Conservation (phyloP, 2,797 vertebrate species). For the Paramormyrops hopkinsi region DNA sequence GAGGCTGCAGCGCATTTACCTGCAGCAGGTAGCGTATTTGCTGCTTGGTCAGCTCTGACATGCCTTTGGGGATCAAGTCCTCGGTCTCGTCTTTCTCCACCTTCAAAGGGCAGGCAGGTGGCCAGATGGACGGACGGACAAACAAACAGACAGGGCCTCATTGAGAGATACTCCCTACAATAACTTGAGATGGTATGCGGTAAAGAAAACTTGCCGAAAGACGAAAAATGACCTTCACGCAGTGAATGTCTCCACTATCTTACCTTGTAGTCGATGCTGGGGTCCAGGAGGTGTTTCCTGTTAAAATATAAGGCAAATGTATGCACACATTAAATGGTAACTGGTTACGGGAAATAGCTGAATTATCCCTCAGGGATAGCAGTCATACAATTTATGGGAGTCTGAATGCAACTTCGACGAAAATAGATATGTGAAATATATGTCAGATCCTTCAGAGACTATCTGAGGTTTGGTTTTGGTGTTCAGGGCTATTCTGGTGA, state of each 20-base stretch:
- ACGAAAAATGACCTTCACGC: neutral
- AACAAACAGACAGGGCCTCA: neutral
- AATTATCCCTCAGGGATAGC: neutral
- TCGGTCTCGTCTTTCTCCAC: slow-evolving; percentile 73
- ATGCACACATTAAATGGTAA: neutral
- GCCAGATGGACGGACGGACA: neutral
- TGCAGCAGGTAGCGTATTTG: slow-evolving; percentile 94
- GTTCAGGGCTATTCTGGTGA: neutral
- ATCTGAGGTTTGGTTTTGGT: neutral
- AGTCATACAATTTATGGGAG: neutral
- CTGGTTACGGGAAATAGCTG: neutral
- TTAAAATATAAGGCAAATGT: neutral
- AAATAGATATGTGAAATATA: neutral
- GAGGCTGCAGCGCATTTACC: slow-evolving; percentile 53
- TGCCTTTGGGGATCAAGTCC: slow-evolving; percentile 81
- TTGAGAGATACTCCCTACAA: neutral
- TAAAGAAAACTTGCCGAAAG: neutral
- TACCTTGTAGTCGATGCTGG: slow-evolving; percentile 58
- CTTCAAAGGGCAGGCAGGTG: slow-evolving; percentile 13
- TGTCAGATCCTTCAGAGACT: neutral
- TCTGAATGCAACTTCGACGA: neutral
- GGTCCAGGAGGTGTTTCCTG: slow-evolving; percentile 58
- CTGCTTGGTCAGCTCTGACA: slow-evolving; percentile 89
- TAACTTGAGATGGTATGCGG: neutral
- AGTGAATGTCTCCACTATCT: slow-evolving; percentile 21